Base-by-base conservation (phyloP, 2,113 vertebrate genomes). In the Synodontis membranacea region DNA sequence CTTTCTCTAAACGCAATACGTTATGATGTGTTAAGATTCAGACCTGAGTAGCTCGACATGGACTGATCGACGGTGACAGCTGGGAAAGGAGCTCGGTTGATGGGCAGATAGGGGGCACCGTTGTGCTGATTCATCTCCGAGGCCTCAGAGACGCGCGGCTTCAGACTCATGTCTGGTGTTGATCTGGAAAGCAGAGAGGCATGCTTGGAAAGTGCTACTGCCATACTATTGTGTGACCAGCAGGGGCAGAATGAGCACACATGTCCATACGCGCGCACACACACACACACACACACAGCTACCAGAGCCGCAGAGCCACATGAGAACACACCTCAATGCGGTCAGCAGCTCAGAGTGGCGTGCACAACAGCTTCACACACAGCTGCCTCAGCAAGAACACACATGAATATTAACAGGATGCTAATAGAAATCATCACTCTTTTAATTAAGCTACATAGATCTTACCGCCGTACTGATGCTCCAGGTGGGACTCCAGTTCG, bases 111-210 rank as follows among this genome's bases (percentile, higher is more conserved):
- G 44, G 95, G 93, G 89, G 90, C 91, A 28, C 96, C 92, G 23
- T 96, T 95, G 92, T 96, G 96, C 89, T 97, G 95, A 82, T 93
- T 91, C 84, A 98, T 94, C 34, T 99, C 97, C 1, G 96, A 94
- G 46, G 96, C 95, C 88, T 99, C 98, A 0, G 96, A 94, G 90
- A 96, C 93, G 2, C 97, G 94, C 52, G 95, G 96, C 93, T 99
- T 99, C 92, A 97, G 96, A 85, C 96, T 97, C 34, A 97, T 95
- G 87, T 99, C 98, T 21, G 98, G 98, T n/a, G 97, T 97, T 82
- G 97, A 99, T 84, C 97, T 99, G 93, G 48, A n/a, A 0, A 25
- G 58, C 50, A 60, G 37, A 80, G 25, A 86, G 7, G 37, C 58
- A 60, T 42, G 42, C 23, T 52, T n/a, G 42, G 34, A 56, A 80